Evolutionary conservation across 1,140 invertebrate genomes (phyloP).

Genomic region (Uloborus diversus): DNA sequence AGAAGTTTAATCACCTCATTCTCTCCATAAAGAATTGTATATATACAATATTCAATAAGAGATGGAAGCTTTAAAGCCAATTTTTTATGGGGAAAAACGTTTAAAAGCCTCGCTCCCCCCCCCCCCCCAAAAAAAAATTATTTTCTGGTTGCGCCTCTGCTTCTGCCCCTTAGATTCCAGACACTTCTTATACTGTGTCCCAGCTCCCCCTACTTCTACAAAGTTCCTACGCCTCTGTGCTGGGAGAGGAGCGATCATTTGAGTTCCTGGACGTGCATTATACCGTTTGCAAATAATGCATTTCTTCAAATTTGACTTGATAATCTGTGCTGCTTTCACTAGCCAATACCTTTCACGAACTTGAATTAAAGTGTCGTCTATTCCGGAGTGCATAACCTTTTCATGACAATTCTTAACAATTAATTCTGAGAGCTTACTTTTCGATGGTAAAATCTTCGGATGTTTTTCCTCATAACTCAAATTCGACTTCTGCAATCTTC

Average conservation of each 20-base stretch:
- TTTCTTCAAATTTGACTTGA: background rate
- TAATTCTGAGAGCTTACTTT: background rate
- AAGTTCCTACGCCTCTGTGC: too few species aligned
- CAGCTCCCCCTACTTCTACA: too few species aligned
- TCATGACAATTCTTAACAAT: background rate
- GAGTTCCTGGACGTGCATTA: background rate
- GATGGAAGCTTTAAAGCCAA: too few species aligned
- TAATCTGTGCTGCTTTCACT: background rate
- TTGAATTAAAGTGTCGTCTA: background rate
- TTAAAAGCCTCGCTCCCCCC: too few species aligned
- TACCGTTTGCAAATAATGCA: conserved; percentile 10
- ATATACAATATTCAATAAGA: too few species aligned
- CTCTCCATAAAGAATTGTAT: too few species aligned
- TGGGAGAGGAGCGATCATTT: conserved; percentile 17
- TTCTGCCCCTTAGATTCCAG: too few species aligned
- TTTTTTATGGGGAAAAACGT: too few species aligned
- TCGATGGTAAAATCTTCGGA: background rate
- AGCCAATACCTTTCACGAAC: conserved; percentile 4
- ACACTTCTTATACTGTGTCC: too few species aligned
- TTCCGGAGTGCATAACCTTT: background rate
- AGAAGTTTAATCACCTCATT: too few species aligned
- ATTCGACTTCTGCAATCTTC: background rate
- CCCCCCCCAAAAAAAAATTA: too few species aligned
- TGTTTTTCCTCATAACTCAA: background rate
- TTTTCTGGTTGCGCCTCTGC: too few species aligned